Conservation (phyloP, 2,113 vertebrate genomes). For the Edolisoma coerulescens region DNA sequence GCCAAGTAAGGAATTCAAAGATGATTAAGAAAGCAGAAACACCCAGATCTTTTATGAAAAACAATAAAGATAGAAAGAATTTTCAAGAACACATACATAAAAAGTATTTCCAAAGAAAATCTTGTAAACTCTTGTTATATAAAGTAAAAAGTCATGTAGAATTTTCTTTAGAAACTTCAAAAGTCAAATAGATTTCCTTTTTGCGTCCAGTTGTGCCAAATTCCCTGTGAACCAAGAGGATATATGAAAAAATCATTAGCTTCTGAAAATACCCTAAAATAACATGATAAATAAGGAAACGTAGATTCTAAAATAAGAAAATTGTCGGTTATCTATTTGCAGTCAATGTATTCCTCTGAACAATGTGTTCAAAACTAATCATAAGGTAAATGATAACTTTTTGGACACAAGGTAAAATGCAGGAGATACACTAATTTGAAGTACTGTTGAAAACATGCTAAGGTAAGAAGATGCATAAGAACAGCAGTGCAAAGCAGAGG, state of each 20-base stretch:
- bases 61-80: not conserved
- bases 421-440: not conserved
- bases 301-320: not conserved
- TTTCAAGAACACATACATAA: not conserved
- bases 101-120: not conserved
- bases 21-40: not conserved
- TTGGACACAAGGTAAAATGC: not conserved
- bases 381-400: not conserved
- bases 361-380: not conserved
- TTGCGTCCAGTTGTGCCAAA: not conserved
- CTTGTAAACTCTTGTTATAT: not conserved
- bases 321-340: not conserved
- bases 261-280: not conserved
- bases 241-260: not conserved
- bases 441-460: not conserved
- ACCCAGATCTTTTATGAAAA: not conserved
- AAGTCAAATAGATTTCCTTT: not conserved
- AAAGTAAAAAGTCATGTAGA: not conserved
- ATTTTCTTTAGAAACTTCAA: not conserved
- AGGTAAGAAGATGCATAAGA: not conserved
- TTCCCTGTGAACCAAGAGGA: not conserved
- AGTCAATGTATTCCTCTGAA: not conserved
- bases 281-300: not conserved
- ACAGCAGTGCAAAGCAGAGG: not conserved
- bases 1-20: not conserved